These are phyloP conservation scores for Adelognathus sp. DNA, from an alignment of 2,888 invertebrate species.

Conservation along the genomic window DNA sequence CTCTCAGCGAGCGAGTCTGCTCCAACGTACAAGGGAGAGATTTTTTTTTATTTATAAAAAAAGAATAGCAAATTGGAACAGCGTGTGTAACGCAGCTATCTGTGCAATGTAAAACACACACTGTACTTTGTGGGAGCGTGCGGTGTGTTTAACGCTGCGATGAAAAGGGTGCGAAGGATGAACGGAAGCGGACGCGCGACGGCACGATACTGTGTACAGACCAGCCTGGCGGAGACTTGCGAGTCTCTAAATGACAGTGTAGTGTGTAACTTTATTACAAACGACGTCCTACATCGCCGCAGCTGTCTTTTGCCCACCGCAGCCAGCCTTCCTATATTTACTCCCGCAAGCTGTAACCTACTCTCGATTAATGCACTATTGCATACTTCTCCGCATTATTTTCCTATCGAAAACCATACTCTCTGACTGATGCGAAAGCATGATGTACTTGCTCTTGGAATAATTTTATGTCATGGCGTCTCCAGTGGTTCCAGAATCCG, in stretches of 20 bases:
- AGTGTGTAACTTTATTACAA: constrained; percentile 65
- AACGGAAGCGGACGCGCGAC: constrained; percentile 11
- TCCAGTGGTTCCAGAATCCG: no score
- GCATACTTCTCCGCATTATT: not conserved
- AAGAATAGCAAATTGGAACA: not conserved
- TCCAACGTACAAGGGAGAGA: not conserved
- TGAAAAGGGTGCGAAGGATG: constrained; percentile 28
- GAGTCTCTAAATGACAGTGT: constrained; percentile 68
- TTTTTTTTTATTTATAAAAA: not conserved
- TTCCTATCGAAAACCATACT: not conserved
- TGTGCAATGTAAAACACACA: not conserved
- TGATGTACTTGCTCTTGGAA: not conserved
- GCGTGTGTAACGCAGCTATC: not conserved
- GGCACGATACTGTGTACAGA: constrained; percentile 32
- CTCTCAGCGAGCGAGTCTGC: not conserved
- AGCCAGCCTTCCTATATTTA: not conserved
- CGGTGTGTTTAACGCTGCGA: constrained; percentile 6
- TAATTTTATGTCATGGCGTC: no score
- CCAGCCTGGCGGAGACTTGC: constrained; percentile 65
- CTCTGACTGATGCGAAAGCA: not conserved
- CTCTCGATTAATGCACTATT: constrained; percentile 31
- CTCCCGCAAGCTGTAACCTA: not conserved
- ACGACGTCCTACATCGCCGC: constrained; percentile 41
- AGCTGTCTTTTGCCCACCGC: not conserved
- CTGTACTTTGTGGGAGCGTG: not conserved